Evolutionary conservation across 2,888 invertebrate genomes (phyloP).

Genomic region (Dendrolimus houi): DNA sequence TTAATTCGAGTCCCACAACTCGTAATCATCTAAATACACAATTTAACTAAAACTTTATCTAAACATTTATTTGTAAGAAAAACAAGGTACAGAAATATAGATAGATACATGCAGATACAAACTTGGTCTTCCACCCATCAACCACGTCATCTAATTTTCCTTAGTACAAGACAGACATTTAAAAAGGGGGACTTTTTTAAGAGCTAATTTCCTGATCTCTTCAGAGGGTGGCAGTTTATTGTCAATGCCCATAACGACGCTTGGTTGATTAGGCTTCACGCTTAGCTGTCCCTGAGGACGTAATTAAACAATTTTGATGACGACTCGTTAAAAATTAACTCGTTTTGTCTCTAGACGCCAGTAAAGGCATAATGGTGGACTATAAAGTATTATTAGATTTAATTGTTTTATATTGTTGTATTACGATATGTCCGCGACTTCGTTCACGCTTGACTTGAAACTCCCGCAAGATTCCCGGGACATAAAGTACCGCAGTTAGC

Average conservation of each 20-base stretch:
- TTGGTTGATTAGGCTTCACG: constrained; percentile 45
- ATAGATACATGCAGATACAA: not conserved
- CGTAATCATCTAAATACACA: no score
- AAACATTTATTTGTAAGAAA: no score
- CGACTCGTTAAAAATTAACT: constrained; percentile 53
- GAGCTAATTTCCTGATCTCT: constrained; percentile 48
- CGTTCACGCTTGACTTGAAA: no score
- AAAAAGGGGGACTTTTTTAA: constrained; percentile 30
- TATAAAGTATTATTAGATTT: not conserved
- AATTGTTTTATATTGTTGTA: not conserved
- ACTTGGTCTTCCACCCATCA: not conserved
- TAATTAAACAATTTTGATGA: constrained; percentile 59
- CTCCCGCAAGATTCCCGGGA: no score
- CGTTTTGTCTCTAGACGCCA: constrained; percentile 30
- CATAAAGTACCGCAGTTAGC: no score
- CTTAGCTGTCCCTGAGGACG: constrained; percentile 42
- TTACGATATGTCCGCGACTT: not conserved
- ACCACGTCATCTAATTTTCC: not conserved
- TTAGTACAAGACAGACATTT: not conserved
- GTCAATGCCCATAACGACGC: not conserved
- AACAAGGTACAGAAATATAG: no score
- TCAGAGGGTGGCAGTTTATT: constrained; percentile 12
- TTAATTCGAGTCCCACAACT: no score
- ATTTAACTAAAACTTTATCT: no score
- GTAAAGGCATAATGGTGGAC: constrained; percentile 1